phyloP scores from a whole-genome alignment of 2,888 invertebrate species.

The Reticulitermes lucifugus region DNA sequence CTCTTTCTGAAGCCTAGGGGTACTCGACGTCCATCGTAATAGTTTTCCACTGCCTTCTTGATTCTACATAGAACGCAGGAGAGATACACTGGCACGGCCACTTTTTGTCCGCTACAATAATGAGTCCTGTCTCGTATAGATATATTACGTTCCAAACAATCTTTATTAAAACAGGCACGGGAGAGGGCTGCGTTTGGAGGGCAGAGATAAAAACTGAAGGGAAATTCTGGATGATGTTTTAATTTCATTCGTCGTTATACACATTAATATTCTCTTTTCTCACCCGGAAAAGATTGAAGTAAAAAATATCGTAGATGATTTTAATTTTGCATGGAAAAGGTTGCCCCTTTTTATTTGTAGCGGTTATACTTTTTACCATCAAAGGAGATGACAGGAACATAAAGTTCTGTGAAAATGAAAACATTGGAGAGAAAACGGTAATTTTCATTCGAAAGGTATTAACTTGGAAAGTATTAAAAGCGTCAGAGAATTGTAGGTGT shows the following conservation, averaged over 20 bases:
- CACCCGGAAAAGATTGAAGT: too few species aligned
- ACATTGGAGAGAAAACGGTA: too few species aligned
- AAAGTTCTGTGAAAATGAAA: too few species aligned
- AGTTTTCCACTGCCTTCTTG: slow-evolving; percentile 4
- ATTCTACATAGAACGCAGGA: neutral
- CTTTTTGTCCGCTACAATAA: neutral
- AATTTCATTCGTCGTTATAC: neutral
- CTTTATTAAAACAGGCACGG: slow-evolving; percentile 3
- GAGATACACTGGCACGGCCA: neutral
- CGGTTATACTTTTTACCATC: too few species aligned
- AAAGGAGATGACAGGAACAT: too few species aligned
- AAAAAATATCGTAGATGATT: too few species aligned
- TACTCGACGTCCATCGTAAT: neutral
- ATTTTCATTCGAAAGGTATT: too few species aligned
- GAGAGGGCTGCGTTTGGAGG: neutral
- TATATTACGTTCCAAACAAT: slow-evolving; percentile 22
- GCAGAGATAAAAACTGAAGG: neutral
- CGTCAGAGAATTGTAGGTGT: too few species aligned
- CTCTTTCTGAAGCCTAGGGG: neutral
- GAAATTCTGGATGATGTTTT: neutral
- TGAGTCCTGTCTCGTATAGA: neutral
- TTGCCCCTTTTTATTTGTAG: too few species aligned
- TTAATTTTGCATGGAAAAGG: too few species aligned
- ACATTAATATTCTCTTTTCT: neutral
- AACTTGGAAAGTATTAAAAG: too few species aligned